Evolutionary conservation across 2,888 invertebrate genomes (phyloP), one percentile per base, ranked within the genome.

Genomic region (Macrophya annulata): DNA sequence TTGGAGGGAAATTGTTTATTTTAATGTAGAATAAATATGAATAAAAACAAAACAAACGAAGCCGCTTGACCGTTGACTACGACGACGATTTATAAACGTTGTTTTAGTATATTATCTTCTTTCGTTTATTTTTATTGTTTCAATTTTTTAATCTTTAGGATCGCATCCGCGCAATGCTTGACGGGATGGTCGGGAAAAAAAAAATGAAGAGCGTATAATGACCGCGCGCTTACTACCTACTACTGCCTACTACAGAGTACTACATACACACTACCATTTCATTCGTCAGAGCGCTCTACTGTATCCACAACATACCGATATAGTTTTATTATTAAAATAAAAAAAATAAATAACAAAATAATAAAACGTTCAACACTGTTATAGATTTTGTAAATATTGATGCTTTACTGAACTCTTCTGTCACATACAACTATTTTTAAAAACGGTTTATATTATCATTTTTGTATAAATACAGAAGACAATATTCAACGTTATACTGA

Each of bases 1-100:
- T 92, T 51, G 62, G 62, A 62, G 62, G 62, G 62, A 62, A 31
- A 62, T 62, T 62, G 25, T 25, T 25, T 10, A 62, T 9, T 31
- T 2, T 3, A n/a, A n/a, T n/a, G 1, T 17, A 15, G 12, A 9
- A 10, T 8, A 62, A 3, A n/a, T 12, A 48, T 12, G 62, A 9
- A 9, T 21, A 21, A 59, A 21, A 25, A 48, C 4, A 59, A 10
- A 59, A 25, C 2, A 25, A 10, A n/a, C 9, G 62, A 62, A 9
- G 55, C n/a, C 25, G 3, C 21, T 21, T 25, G 10, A 62, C 31
- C 31, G 31, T 31, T 31, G 31, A 62, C 25, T 55, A n/a, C 21
- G 62, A 21, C 25, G 25, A 62, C 9, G 62, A 62, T 12, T 31
- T 31, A 31, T 31, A 31, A 12, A 25, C 21, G 59, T 21, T 21